phyloP scores from a whole-genome alignment of 2,113 vertebrate species.

The Sphyrna mokarran region DNA sequence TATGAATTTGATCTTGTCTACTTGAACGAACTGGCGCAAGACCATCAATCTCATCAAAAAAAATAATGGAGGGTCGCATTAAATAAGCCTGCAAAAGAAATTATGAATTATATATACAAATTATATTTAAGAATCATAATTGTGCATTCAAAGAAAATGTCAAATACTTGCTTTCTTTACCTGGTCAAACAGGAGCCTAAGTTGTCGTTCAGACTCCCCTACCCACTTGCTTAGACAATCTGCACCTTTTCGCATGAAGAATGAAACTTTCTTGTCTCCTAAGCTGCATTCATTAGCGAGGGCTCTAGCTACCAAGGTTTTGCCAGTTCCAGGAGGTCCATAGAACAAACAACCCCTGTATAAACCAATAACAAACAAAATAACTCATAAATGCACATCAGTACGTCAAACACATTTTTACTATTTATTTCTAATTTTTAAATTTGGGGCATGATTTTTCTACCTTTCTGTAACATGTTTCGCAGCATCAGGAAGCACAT shows the following conservation, averaged over 20 bases:
- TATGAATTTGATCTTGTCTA: slow-evolving; percentile 98
- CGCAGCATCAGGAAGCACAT: too few species aligned
- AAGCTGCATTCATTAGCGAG: slow-evolving; percentile 97
- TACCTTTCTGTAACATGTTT: too few species aligned
- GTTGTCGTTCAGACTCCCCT: slow-evolving; percentile 93
- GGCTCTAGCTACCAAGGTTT: slow-evolving; percentile 94
- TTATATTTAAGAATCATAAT: neutral
- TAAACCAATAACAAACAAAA: neutral
- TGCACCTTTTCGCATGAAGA: slow-evolving; percentile 98
- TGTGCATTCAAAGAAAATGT: neutral
- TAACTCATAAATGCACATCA: neutral
- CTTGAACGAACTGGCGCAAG: slow-evolving; percentile 97
- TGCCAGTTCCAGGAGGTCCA: slow-evolving; percentile 94
- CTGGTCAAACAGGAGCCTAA: slow-evolving; percentile 97
- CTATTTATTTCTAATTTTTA: neutral
- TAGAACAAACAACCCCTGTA: slow-evolving; percentile 95
- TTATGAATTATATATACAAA: neutral
- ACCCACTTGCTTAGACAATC: slow-evolving; percentile 99
- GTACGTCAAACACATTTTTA: neutral
- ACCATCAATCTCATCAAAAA: slow-evolving; percentile 99
- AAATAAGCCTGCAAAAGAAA: slow-evolving; percentile 75
- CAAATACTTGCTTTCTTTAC: slow-evolving; percentile 54
- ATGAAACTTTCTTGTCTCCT: slow-evolving; percentile 92
- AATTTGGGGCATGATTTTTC: neutral
- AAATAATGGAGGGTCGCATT: slow-evolving; percentile 98